Evolutionary conservation across 30 jellyfish, hydroid and myxozoan genomes (phyloP), one percentile per base, ranked within the genome.

Genomic region (Morbakka virulenta): DNA sequence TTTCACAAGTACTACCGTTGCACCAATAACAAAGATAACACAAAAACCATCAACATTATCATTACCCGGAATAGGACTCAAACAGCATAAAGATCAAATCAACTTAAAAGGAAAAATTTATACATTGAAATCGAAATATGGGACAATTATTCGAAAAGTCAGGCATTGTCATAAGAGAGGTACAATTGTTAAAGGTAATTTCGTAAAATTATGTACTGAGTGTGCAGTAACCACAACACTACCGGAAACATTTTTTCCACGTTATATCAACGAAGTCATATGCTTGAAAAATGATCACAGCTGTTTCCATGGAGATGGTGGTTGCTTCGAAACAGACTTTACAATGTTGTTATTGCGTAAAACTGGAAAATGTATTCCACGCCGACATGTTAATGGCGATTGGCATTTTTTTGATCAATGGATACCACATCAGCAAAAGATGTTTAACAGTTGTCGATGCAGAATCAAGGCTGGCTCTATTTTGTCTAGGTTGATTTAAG

Each of bases 191-290:
- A 41, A 41, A 17, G 13, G 17, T 6, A 41, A 41, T 6, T 41
- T 41, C 17, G 13, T 41, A 41, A 9, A 17, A 6, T 41, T 41
- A 41, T 81, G 93, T 31, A 79, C 57, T 63, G 79, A 27, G 20
- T 81, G 93, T 35, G 86, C 61, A 20, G 86, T 78, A n/a, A 81
- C 93, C 14, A 81, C 93, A 12, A 67, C 62, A 28, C 64, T 81
- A 64, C 66, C 93, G 28, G 21, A 82, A 13, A 74, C 63, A 11
- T 61, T 48, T 73, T 81, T 35, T 52, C 93, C 93, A 0, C 86
- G 87, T 6, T 81, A 81, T 66, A 34, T 81, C 52, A 81, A 81
- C 32, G 87, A 81, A 71, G 81, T 81, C 21, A 81, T 81, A 1
- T 81, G 93, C 57, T 49, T 65, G 31, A 72, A 80, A 13, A 71